Percentiles rank a stretch among this genome's conserved stretches.
Conservation (phyloP, 1,140 invertebrate genomes). For the Bombus cullumanus region DNA sequence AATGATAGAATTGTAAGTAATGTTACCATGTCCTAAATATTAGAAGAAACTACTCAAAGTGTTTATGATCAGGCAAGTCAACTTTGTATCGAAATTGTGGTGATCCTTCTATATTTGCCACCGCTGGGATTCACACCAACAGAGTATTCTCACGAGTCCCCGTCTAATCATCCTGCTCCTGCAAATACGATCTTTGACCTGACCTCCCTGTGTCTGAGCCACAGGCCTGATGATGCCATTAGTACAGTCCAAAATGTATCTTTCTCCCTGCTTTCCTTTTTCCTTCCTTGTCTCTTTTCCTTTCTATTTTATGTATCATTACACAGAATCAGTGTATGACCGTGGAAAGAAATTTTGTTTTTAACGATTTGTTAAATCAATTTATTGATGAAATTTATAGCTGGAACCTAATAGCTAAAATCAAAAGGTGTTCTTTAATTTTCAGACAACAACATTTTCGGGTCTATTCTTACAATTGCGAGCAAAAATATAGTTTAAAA, state of each 20-base stretch:
- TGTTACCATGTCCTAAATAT: background rate
- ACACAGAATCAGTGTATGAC: too few species aligned
- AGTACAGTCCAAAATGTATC: background rate
- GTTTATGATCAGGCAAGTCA: background rate
- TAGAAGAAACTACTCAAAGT: background rate
- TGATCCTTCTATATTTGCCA: background rate
- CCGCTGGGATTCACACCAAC: background rate
- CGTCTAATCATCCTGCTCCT: background rate
- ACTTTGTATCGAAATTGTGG: background rate
- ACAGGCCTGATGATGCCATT: background rate
- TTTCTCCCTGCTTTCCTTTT: background rate
- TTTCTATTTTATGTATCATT: background rate
- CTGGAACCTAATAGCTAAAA: too few species aligned
- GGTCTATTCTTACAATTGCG: too few species aligned
- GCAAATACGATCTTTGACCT: background rate
- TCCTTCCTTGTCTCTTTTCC: background rate
- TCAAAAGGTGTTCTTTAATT: too few species aligned
- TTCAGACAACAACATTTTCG: too few species aligned
- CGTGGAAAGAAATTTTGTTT: background rate
- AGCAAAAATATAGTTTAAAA: too few species aligned
- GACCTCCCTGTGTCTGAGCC: background rate
- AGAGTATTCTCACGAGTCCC: background rate
- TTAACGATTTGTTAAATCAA: background rate
- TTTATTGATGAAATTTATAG: too few species aligned
- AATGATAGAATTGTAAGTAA: too few species aligned